Evolutionary conservation across 1,140 invertebrate genomes (phyloP).

Genomic region (Cotesia chilonis): DNA sequence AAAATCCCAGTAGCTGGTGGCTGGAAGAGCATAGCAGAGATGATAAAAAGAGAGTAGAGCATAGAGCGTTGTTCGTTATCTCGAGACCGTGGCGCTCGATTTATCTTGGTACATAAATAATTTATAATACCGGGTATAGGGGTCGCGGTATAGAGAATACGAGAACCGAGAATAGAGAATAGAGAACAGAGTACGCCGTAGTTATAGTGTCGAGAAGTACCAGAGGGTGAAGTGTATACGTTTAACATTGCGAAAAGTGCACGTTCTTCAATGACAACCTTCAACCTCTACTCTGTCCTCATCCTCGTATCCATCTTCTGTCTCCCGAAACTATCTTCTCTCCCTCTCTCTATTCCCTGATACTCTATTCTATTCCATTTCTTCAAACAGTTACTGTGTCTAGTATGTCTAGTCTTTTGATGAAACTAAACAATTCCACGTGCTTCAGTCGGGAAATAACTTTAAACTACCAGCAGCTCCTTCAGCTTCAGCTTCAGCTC

Average conservation of each 20-base stretch:
- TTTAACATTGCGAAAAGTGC: conserved; percentile 16
- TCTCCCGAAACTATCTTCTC: too few species aligned
- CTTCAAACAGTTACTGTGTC: too few species aligned
- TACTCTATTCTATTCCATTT: too few species aligned
- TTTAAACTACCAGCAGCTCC: too few species aligned
- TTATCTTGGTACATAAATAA: conserved; percentile 36
- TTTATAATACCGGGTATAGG: conserved; percentile 33
- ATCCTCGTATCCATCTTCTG: too few species aligned
- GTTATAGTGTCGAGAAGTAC: neutral
- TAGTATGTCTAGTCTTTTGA: too few species aligned
- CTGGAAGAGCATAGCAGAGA: neutral
- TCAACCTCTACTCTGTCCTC: conserved; percentile 5
- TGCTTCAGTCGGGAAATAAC: too few species aligned
- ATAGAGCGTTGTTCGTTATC: conserved; percentile 28
- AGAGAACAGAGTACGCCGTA: conserved; percentile 12
- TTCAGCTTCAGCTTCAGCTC: too few species aligned
- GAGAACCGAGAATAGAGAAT: neutral
- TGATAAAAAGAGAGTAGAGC: neutral
- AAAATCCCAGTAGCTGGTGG: conserved; percentile 12
- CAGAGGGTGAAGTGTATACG: conserved; percentile 9
- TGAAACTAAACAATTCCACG: too few species aligned
- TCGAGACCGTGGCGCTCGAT: conserved; percentile 22
- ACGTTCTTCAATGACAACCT: conserved; percentile 14
- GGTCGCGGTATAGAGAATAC: conserved; percentile 11
- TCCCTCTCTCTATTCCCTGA: too few species aligned